Conservation (phyloP, 2,888 invertebrate species). For the Hemaris fuciformis region DNA sequence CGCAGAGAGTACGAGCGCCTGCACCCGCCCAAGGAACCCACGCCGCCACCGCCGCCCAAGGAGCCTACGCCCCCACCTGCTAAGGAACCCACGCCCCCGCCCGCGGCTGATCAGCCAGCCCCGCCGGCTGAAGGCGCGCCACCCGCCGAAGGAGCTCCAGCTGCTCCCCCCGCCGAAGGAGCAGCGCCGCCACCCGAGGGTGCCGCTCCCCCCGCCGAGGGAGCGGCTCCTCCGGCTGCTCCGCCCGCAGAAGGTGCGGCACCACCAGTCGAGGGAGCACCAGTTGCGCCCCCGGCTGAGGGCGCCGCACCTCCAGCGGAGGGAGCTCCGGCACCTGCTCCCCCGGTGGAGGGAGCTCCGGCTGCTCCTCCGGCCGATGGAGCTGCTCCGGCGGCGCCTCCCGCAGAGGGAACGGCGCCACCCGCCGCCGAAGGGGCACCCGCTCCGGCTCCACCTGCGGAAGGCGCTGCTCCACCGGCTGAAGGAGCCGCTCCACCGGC, state of each 20-base stretch:
- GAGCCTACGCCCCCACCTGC: conserved; percentile 27
- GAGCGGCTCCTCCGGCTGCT: conserved; percentile 22
- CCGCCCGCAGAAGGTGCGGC: conserved; percentile 42
- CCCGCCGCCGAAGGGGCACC: conserved; percentile 29
- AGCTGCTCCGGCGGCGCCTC: conserved; percentile 17
- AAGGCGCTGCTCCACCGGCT: conserved; percentile 31
- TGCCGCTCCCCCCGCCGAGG: conserved; percentile 26
- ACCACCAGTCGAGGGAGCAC: conserved; percentile 34
- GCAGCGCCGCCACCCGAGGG: background rate
- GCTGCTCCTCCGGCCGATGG: conserved; percentile 29
- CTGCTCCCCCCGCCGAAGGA: background rate
- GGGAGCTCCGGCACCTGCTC: conserved; percentile 37
- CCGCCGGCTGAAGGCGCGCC: conserved; percentile 28
- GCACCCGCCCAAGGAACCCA: conserved; percentile 33
- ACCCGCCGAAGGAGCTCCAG: conserved; percentile 17
- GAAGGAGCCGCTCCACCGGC: conserved; percentile 42
- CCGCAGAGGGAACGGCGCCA: conserved; percentile 16
- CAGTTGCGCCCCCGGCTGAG: conserved; percentile 53
- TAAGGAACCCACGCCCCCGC: conserved; percentile 40
- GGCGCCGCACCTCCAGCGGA: conserved; percentile 34
- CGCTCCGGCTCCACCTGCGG: conserved; percentile 26
- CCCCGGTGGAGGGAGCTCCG: conserved; percentile 37
- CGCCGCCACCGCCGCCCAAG: conserved; percentile 40
- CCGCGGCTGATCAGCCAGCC: conserved; percentile 49
- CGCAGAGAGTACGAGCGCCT: conserved; percentile 55